Evolutionary conservation across 2,113 vertebrate genomes (phyloP), one percentile per base, ranked within the genome.

Genomic region (Hystrix cristata): DNA sequence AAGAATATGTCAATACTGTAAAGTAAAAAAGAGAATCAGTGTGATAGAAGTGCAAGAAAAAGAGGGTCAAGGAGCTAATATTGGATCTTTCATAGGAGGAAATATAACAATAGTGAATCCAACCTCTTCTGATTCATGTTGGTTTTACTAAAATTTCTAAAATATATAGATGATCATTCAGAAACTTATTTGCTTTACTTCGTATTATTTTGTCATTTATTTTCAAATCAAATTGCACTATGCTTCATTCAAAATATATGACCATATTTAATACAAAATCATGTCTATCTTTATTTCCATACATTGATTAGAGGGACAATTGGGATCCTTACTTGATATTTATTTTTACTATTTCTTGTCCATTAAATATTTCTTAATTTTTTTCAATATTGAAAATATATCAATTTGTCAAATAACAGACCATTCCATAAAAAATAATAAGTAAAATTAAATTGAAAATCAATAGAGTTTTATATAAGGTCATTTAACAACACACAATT

Each of bases 191-290:
- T 92, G 55, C 46, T 89, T 96, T 7, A 60, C 31, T 92, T 72
- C 19, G 83, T 71, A 74, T 59, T 87, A 80, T 72, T 46, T 90
- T 9, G 91, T 96, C 23, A 90, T 57, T 89, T 78, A 53, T 95
- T 62, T 93, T 27, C n/a, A 85, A 60, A 78, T 86, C 62, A 94
- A 92, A 27, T 83, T 72, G 3, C 2, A 51, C 25, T 95, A 12
- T 55, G 90, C 90, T 94, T 90, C 57, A 74, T 90, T 94, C n/a
- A 84, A 83, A 86, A 94, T 80, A 65, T 91, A 65, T 91, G 82
- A 51, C n/a, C 29, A 71, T n/a, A 8, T 90, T 90, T 97, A 90
- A 65, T 65, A 89, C 90, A 65, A 92, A 72, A 74, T 76, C 7
- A 43, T 84, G 16, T 71, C 34, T 71, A 23, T 64, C 31, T 82